Percentiles rank a stretch among this genome's conserved stretches.
These are phyloP conservation scores for Microcebus jonahi DNA, from an alignment of 2,113 vertebrate species.

Conservation along the genomic window DNA sequence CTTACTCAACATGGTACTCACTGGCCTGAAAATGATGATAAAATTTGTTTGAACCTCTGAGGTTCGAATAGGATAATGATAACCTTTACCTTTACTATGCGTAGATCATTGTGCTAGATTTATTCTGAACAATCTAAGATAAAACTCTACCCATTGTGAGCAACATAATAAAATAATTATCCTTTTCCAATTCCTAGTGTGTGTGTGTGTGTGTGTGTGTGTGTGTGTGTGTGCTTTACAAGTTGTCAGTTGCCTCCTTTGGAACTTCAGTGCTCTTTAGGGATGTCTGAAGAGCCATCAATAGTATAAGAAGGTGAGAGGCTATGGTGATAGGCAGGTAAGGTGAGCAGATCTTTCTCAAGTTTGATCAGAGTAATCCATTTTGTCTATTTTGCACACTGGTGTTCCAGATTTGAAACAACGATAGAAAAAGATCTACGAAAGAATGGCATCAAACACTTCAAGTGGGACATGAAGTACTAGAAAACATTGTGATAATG, in stretches of 20 bases:
- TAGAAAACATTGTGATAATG: not conserved
- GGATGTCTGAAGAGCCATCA: not conserved
- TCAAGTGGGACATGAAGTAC: conserved; percentile 9
- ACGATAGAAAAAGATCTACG: not conserved
- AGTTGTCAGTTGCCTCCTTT: not conserved
- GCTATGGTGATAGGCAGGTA: not conserved
- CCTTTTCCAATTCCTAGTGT: not conserved
- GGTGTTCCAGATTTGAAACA: not conserved
- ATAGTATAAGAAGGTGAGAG: not conserved
- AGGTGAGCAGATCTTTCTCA: not conserved
- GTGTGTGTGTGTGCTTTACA: no score
- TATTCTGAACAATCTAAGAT: not conserved
- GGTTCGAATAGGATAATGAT: not conserved
- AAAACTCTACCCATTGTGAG: not conserved
- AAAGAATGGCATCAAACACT: conserved; percentile 14
- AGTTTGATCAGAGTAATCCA: not conserved
- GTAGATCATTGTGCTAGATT: not conserved
- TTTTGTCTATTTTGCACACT: not conserved
- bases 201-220: no score
- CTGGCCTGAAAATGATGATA: not conserved
- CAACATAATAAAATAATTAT: not conserved
- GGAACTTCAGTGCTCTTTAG: not conserved
- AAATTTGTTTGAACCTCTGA: not conserved
- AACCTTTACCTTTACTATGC: no score
- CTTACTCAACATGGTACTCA: not conserved